phyloP scores from a whole-genome alignment of 2,888 invertebrate genomes.

The Eristalinus sepulchralis region DNA sequence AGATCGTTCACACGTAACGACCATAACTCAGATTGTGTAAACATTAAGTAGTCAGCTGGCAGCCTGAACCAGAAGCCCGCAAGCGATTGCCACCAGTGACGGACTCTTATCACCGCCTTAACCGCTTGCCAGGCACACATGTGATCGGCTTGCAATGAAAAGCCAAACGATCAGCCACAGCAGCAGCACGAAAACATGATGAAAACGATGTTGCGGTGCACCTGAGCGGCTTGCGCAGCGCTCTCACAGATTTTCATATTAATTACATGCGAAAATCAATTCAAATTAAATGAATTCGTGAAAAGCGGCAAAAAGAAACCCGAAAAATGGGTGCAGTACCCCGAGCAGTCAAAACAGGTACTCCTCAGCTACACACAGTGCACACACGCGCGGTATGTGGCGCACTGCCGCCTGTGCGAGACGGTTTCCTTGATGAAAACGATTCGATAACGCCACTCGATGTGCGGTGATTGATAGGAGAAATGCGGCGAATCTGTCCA shows the following conservation, averaged over 20 bases:
- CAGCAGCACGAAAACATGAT: constrained; percentile 53
- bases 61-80: constrained; percentile 40
- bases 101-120: constrained; percentile 48
- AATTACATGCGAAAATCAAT: constrained; percentile 59
- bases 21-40: constrained; percentile 28
- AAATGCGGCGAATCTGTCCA: constrained; percentile 38
- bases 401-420: neutral
- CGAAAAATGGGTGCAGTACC: constrained; percentile 56
- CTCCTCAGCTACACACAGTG: neutral
- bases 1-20: constrained; percentile 37
- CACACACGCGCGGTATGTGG: too few relatives aligned
- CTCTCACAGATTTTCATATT: constrained; percentile 54
- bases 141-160: constrained; percentile 26
- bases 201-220: constrained; percentile 62
- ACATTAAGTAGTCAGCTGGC: constrained; percentile 11
- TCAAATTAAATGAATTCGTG: constrained; percentile 23
- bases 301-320: constrained; percentile 10
- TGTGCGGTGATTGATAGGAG: constrained; percentile 50
- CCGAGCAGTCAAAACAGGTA: constrained; percentile 36
- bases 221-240: constrained; percentile 35
- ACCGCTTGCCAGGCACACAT: constrained; percentile 38
- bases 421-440: constrained; percentile 57
- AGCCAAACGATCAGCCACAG: neutral
- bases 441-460: constrained; percentile 42
- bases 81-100: constrained; percentile 51